Base-by-base conservation (phyloP, 2,888 invertebrate species). In the Periphyllus acericola region DNA sequence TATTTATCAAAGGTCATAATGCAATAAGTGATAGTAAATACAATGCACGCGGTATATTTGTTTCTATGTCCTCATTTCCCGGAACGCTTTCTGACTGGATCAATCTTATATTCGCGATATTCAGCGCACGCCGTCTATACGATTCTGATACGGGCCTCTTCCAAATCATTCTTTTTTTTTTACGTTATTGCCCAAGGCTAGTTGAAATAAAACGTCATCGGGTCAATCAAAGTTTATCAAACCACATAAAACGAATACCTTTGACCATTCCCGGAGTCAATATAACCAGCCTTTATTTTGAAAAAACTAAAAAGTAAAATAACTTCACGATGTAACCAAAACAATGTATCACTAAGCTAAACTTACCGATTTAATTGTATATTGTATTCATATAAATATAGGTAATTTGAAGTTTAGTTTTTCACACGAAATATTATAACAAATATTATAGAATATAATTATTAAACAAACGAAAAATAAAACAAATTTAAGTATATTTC, bases 141-240 rank as follows among this genome's bases (percentile, higher is more conserved):
- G 8, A 52, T 46, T 55, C 4, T 46, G 11, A 74, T 83, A 83
- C 11, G 9, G 21, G 11, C n/a, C 55, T 21, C 46, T 21, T 14
- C 32, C 14, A 25, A 21, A n/a, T n/a, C 21, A 25, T 34, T 66
- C 25, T 66, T 79, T 21, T 68, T 66, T 52, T 55, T 72, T 52
- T 52, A 32, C 34, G n/a, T n/a, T 34, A 74, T n/a, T 55, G 55
- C 72, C 72, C 29, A 19, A 36, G 19, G 83, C 34, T 55, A 19
- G 55, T 74, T 9, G 21, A 68, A 72, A 29, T 66, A 72, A 78
- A 82, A 89, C 25, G 46, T 76, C 66, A 46, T 46, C 25, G 34
- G 52, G 52, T 68, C 68, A 66, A 78, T 68, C 14, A 46, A 46
- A 46, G n/a, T n/a, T n/a, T n/a, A n/a, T n/a, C 14, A 34, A 78